Evolutionary conservation across 2,113 vertebrate species (phyloP).

Genomic region (Maccullochella peelii): DNA sequence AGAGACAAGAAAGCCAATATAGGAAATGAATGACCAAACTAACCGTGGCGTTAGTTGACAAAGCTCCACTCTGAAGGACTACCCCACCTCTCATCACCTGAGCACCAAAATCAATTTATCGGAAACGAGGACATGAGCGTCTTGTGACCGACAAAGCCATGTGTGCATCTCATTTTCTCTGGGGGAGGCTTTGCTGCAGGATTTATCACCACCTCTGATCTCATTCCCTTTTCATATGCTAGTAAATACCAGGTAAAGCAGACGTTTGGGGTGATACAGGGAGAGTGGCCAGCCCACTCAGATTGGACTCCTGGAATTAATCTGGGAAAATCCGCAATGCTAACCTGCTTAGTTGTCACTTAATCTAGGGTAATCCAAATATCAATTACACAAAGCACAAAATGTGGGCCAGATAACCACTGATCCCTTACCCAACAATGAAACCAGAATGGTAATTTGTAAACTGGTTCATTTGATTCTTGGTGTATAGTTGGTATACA

Average conservation of each 20-base stretch:
- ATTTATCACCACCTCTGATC: constrained; percentile 72
- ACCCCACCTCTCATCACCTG: constrained; percentile 26
- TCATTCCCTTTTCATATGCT: constrained; percentile 79
- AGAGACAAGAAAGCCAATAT: neutral
- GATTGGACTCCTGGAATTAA: constrained; percentile 79
- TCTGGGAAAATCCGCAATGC: constrained; percentile 76
- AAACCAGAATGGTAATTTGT: constrained; percentile 42
- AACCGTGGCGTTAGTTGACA: constrained; percentile 33
- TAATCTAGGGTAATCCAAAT: constrained; percentile 76
- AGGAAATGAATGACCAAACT: constrained; percentile 16
- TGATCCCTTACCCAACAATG: constrained; percentile 59
- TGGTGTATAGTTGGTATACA: constrained; percentile 15
- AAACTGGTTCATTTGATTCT: constrained; percentile 44
- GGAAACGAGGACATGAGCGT: constrained; percentile 60
- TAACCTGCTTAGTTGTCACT: constrained; percentile 77
- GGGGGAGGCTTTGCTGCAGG: constrained; percentile 56
- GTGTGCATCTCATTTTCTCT: constrained; percentile 71
- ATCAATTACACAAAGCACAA: constrained; percentile 76
- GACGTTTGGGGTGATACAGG: constrained; percentile 53
- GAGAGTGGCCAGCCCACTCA: constrained; percentile 45
- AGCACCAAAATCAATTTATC: constrained; percentile 72
- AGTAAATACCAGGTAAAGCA: constrained; percentile 78
- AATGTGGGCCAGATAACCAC: constrained; percentile 68
- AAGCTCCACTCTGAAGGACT: constrained; percentile 41
- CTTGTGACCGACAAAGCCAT: constrained; percentile 52